A percentile compares a stretch with the other conserved stretches of the same genome.
These are phyloP conservation scores for Camponotus pennsylvanicus DNA, from an alignment of 1,140 invertebrate species.

Conservation along the genomic window DNA sequence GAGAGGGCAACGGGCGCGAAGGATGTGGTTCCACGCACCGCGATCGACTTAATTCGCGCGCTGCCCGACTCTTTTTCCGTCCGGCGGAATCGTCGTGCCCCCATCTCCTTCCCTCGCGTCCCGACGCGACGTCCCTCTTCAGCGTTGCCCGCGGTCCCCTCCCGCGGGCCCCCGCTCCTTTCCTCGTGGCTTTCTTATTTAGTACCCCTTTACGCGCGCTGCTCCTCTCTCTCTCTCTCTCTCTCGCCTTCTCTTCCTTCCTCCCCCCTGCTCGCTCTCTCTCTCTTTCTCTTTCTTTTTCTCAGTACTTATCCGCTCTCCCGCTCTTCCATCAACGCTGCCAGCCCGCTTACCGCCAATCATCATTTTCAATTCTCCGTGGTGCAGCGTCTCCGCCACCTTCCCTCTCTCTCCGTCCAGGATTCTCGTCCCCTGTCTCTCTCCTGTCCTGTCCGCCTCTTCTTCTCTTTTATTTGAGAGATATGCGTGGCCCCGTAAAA, in stretches of 20 bases:
- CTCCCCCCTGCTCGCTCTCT: no score
- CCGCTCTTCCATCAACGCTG: slow-evolving; percentile 67
- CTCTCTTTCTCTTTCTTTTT: no score
- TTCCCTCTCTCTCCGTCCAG: slow-evolving; percentile 53
- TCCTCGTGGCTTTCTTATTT: slow-evolving; percentile 75
- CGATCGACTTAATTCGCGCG: slow-evolving; percentile 85
- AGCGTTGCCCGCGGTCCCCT: slow-evolving; percentile 61
- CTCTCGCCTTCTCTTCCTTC: no score
- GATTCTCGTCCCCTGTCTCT: slow-evolving; percentile 21
- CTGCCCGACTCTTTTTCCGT: slow-evolving; percentile 81
- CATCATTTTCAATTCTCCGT: slow-evolving; percentile 84
- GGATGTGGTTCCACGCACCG: slow-evolving; percentile 86
- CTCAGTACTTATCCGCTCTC: slow-evolving; percentile 17
- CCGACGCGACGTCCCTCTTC: slow-evolving; percentile 72
- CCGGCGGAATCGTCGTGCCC: slow-evolving; percentile 44
- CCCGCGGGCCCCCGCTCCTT: slow-evolving; percentile 49
- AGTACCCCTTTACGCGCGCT: slow-evolving; percentile 57
- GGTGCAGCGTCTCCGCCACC: slow-evolving; percentile 78
- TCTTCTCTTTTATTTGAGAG: slow-evolving; percentile 51
- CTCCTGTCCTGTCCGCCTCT: not conserved
- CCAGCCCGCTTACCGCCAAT: slow-evolving; percentile 81
- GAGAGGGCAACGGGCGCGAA: slow-evolving; percentile 81
- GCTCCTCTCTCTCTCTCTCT: not conserved
- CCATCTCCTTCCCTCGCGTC: slow-evolving; percentile 50
- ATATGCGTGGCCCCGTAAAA: slow-evolving; percentile 65